These are phyloP conservation scores for Pongo abelii DNA, from an alignment of 2,113 vertebrate genomes.

Conservation along the genomic window DNA sequence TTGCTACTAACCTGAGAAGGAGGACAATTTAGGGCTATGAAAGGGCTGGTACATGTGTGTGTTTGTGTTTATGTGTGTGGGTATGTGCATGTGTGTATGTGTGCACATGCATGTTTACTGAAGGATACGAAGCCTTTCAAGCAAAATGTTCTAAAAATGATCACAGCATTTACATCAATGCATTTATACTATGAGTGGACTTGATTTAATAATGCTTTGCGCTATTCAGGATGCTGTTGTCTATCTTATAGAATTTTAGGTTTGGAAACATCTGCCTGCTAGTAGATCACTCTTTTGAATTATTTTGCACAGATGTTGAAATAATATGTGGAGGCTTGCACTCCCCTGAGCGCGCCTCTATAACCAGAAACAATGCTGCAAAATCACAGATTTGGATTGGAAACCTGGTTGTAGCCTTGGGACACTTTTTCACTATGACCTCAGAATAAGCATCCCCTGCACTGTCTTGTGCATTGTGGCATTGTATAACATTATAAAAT, in stretches of 20 bases:
- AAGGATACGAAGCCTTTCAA: background rate
- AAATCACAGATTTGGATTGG: background rate
- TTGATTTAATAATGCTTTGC: background rate
- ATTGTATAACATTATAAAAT: background rate
- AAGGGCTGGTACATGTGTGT: background rate
- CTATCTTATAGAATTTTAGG: background rate
- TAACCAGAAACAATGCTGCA: too few relatives aligned
- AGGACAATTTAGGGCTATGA: background rate
- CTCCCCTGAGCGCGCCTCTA: rapidly evolving
- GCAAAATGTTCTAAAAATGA: conserved; percentile 7
- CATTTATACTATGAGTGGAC: background rate
- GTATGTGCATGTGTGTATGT: too few relatives aligned
- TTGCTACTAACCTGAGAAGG: background rate
- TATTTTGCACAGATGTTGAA: background rate
- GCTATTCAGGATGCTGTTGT: background rate
- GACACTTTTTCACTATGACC: background rate
- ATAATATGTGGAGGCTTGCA: background rate
- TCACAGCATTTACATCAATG: background rate
- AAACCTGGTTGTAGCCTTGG: background rate
- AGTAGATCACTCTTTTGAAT: background rate
- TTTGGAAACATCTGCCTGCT: background rate
- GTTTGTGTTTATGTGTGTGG: background rate
- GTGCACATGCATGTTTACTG: background rate
- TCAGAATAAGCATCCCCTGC: background rate
- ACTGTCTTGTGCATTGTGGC: background rate